Conservation (phyloP, 92 coral and sea anemone genomes). For the Phenganax marumi region DNA sequence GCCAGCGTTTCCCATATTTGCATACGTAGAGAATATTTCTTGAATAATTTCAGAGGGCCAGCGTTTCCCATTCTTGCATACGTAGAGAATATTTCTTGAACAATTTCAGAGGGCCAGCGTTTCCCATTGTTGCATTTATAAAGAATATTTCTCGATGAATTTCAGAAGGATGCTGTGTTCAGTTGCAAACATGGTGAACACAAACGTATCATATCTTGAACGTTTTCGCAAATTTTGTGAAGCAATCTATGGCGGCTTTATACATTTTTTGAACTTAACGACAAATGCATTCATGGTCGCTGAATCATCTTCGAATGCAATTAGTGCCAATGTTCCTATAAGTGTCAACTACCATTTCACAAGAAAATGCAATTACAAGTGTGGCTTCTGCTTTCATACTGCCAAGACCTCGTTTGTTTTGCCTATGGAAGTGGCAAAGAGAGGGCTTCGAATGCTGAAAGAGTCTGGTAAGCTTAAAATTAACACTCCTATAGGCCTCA, state of each 20-base stretch:
- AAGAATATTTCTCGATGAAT: not conserved
- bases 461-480: conserved; percentile 11
- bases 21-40: no score
- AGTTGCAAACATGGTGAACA: not conserved
- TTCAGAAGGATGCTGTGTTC: not conserved
- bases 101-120: no score
- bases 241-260: not conserved
- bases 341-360: conserved; percentile 85
- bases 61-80: no score
- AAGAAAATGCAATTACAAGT: conserved; percentile 73
- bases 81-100: no score
- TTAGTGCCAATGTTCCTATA: conserved; percentile 25
- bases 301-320: not conserved
- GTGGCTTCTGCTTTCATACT: conserved; percentile 86
- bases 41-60: no score
- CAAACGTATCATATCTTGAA: not conserved
- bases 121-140: no score
- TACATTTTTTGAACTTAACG: not conserved
- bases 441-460: conserved; percentile 63
- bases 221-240: not conserved
- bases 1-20: no score
- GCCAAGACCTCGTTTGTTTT: conserved; percentile 81
- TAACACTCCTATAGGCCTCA: no score
- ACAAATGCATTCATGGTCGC: not conserved
- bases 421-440: conserved; percentile 67